Evolutionary conservation across 2,797 vertebrate genomes (phyloP).

Genomic region (Enteromius thamalakanensis): DNA sequence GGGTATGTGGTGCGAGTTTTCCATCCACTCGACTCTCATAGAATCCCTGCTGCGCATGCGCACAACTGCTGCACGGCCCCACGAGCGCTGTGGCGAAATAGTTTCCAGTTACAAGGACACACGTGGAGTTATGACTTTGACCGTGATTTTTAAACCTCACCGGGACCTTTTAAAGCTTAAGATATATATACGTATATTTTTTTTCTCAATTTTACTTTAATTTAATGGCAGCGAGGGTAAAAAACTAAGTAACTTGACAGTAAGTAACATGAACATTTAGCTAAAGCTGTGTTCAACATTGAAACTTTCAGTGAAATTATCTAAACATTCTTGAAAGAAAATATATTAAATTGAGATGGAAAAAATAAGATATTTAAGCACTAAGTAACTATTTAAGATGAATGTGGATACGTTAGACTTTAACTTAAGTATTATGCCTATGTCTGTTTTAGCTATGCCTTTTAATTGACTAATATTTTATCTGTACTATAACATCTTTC

Average conservation of each 20-base stretch:
- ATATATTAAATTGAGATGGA: not conserved
- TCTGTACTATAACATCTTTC: not conserved
- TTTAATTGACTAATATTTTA: not conserved
- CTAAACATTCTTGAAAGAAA: not conserved
- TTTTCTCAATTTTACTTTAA: too few relatives aligned
- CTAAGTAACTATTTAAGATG: not conserved
- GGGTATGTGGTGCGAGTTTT: not conserved
- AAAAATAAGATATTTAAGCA: not conserved
- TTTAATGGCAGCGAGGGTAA: not conserved
- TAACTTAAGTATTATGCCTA: not conserved
- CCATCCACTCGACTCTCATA: not conserved
- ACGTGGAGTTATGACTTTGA: constrained; percentile 11
- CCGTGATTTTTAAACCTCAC: constrained; percentile 1
- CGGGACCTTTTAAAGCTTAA: not conserved
- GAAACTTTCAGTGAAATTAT: not conserved
- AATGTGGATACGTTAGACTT: not conserved
- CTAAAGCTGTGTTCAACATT: not conserved
- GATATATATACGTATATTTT: not conserved
- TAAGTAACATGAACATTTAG: not conserved
- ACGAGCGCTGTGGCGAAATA: not conserved
- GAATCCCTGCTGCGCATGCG: constrained; percentile 13
- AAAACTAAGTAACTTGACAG: not conserved
- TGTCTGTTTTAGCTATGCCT: not conserved
- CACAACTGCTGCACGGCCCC: not conserved
- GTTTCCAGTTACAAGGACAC: constrained; percentile 37